Conservation (phyloP, 2,113 vertebrate genomes). For the Serinus canaria region DNA sequence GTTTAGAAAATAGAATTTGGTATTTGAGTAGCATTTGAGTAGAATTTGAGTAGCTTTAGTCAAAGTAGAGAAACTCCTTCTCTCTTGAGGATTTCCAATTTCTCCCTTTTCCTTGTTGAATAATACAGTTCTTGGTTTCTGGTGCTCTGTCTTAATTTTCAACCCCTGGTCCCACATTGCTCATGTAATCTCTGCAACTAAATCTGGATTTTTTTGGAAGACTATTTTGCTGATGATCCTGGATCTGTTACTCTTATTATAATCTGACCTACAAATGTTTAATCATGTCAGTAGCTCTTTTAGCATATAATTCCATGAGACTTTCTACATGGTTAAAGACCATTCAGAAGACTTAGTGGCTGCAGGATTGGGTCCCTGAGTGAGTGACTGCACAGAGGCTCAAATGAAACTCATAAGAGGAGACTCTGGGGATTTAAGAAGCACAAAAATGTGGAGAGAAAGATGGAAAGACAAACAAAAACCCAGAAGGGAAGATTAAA, state of each 20-base stretch:
- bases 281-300: background rate
- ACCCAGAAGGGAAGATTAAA: background rate
- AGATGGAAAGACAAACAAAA: slow-evolving; percentile 53
- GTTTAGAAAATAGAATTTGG: background rate
- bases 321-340: background rate
- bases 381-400: background rate
- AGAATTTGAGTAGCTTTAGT: background rate
- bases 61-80: background rate
- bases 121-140: background rate
- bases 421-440: background rate
- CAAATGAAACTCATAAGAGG: background rate
- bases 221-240: background rate
- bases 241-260: background rate
- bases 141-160: background rate
- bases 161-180: background rate
- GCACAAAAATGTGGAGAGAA: slow-evolving; percentile 16
- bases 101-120: background rate
- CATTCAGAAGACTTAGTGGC: background rate
- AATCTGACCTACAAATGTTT: background rate
- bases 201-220: background rate
- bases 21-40: background rate
- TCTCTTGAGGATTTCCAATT: background rate
- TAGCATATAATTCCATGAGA: background rate
- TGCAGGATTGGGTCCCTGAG: background rate
- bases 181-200: background rate